Base-by-base conservation (phyloP, 2,888 invertebrate genomes). In the Caenorhabditis imperialis region DNA sequence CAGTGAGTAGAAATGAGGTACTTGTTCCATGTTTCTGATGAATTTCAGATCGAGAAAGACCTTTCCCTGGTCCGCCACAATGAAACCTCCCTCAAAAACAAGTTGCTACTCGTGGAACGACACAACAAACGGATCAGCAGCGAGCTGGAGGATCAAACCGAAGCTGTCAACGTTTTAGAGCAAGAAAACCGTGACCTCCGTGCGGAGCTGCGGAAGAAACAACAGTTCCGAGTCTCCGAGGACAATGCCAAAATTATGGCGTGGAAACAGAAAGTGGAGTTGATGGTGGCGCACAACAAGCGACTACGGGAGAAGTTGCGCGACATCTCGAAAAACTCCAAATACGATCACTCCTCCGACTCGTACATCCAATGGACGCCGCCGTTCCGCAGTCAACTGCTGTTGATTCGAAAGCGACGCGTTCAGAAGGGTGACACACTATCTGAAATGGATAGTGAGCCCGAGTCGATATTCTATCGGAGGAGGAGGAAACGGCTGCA, bases 201-300 rank as follows among this genome's bases (percentile, higher is more conserved):
- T 18, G 69, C 77, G 10, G 79, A 81, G 35, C 50, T 82, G n/a
- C 69, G 72, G 25, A 60, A 79, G 57, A 80, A 77, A 16, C 77
- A 78, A 47, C 79, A 82, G 33, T 73, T 75, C 35, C 63, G 82
- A 7, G 70, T 75, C 3, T 70, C 73, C 16, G 77, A 75, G 23
- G 82, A 82, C 38, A 75, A 75, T 53, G 69, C 74, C 12, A 77
- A 76, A 38, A 61, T 77, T 12, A 65, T 79, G 30, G 62, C 77
- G 38, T 82, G 82, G 82, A 82, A 82, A 27, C 82, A 82, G 58
- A 81, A 81, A 55, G 79, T 79, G 27, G 82, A 82, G 25, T 44
- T 81, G 18, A 72, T 82, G 58, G 82, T 81, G 16, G 79, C 78
- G 14, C 82, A 82, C 48, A 82, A 82, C 53, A 82, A 82, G 78